phyloP scores from a whole-genome alignment of 1,140 invertebrate species.

The Zaprionus africanus region DNA sequence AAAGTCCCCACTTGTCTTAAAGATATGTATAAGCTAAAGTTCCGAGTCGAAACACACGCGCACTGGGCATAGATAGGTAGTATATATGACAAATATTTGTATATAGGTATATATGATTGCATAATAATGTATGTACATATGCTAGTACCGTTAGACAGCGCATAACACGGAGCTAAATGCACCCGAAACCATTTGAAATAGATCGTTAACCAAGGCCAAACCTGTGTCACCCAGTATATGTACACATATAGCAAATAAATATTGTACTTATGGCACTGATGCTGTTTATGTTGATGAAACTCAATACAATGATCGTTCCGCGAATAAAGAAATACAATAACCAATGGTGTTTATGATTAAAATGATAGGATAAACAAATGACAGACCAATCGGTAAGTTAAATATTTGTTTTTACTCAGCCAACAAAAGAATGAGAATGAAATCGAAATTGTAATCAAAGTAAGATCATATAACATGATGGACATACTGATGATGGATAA shows the following conservation, averaged over 20 bases:
- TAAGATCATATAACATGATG: conserved; percentile 2
- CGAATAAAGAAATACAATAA: conserved; percentile 8
- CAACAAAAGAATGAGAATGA: conserved; percentile 10
- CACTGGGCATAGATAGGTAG: not conserved
- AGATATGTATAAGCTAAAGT: not conserved
- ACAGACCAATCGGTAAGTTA: conserved; percentile 24
- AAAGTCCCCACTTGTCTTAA: not conserved
- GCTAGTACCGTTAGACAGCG: not conserved
- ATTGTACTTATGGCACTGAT: not conserved
- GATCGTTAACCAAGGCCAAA: conserved; percentile 32
- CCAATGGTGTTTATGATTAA: not conserved
- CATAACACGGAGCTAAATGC: not conserved
- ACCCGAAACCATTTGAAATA: conserved; percentile 17
- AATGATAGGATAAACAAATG: conserved; percentile 10
- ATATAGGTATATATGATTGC: not conserved
- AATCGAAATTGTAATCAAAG: conserved; percentile 2
- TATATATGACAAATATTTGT: not conserved
- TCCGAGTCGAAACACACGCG: conserved; percentile 3
- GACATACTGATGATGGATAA: conserved; percentile 16
- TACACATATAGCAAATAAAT: not conserved
- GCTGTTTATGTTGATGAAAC: conserved; percentile 44
- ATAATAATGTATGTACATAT: not conserved
- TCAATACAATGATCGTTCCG: conserved; percentile 59
- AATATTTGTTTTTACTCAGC: conserved; percentile 21
- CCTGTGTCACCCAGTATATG: conserved; percentile 27